These are phyloP conservation scores for Mormyrops boulengeri DNA, from an alignment of 2,797 vertebrate genomes.

Conservation along the genomic window DNA sequence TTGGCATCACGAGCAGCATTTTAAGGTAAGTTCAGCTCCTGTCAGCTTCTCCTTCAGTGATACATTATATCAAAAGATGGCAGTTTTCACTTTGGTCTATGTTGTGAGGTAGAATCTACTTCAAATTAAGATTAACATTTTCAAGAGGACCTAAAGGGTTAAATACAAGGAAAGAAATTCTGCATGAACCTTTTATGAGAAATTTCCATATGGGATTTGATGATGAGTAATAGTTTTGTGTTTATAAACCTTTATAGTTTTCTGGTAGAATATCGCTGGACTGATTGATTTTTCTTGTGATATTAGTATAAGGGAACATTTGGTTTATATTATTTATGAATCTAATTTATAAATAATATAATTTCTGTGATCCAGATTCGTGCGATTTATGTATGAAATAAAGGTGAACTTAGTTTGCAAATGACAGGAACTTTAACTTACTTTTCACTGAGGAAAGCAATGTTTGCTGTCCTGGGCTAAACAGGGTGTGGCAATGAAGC, in stretches of 20 bases:
- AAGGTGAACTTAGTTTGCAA: not conserved
- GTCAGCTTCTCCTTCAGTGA: not conserved
- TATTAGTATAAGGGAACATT: not conserved
- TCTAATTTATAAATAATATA: not conserved
- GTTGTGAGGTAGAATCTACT: not conserved
- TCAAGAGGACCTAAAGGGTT: not conserved
- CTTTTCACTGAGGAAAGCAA: not conserved
- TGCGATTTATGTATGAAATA: not conserved
- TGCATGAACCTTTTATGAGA: not conserved
- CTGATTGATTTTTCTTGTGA: not conserved
- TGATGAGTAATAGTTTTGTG: not conserved
- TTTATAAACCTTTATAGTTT: not conserved
- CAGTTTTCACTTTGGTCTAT: not conserved
- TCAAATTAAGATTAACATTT: not conserved
- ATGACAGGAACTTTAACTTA: not conserved
- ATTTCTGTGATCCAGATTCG: not conserved
- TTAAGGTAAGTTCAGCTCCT: constrained; percentile 30
- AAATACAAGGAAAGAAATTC: not conserved
- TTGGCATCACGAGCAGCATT: not conserved
- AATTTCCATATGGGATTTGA: not conserved
- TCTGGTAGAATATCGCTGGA: not conserved
- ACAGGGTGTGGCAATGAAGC: not conserved
- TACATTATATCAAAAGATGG: not conserved
- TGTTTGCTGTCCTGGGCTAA: not conserved
- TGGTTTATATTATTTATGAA: not conserved